Base-by-base conservation (phyloP, 2,888 invertebrate genomes). In the Perizoma affinitatum region DNA sequence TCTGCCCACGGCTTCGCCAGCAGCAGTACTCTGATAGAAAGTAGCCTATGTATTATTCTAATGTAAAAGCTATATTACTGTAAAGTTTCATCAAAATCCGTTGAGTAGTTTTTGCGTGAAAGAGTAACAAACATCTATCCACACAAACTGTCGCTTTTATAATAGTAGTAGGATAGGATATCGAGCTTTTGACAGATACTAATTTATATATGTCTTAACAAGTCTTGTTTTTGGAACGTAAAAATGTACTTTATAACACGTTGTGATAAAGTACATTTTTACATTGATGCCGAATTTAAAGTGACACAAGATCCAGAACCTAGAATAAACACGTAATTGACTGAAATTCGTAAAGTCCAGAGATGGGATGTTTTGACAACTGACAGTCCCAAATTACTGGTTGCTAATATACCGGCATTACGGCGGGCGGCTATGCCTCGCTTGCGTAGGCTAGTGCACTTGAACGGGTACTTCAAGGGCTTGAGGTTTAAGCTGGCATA, bases 321-420 rank as follows among this genome's bases (percentile, higher is more conserved):
- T 8, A n/a, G 38, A 53, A 22, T 42, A 53, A 22, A 22, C 22
- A 22, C 22, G 22, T 52, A 56, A 56, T 61, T 61, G 52, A 56
- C 61, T 51, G 47, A 35, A 54, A 54, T 48, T 54, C 41, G 50
- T 45, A 47, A 47, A 58, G 53, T 43, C 11, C 40, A 38, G 53
- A 45, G 53, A 46, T 49, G n/a, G 36, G 44, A 34, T 10, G 49
- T 35, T 61, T 43, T 57, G 53, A 53, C 53, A 52, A 41, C 41
- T 40, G 53, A 33, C 42, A 40, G 22, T 38, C 46, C 46, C 46
- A 54, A 57, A 61, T 57, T 57, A 54, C 61, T 41, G 53, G 48
- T 42, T 53, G 54, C 35, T 53, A 48, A 54, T 48, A 53, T 44
- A 45, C 42, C 54, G 38, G 7, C 22, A 22, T 22, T 22, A 22